phyloP scores from a whole-genome alignment of 2,797 vertebrate genomes.

The Nothura maculosa region DNA sequence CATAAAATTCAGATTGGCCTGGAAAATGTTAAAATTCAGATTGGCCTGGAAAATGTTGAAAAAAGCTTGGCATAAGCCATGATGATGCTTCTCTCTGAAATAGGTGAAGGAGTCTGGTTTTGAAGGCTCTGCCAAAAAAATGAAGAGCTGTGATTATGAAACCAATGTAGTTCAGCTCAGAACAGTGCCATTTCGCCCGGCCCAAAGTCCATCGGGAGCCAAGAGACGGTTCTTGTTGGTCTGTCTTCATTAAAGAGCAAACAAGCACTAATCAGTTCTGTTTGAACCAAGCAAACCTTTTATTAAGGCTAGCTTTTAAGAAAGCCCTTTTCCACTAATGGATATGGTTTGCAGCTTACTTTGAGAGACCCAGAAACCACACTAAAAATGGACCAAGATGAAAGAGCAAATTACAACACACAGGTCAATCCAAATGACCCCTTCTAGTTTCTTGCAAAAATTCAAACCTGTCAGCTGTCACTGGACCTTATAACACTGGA shows the following conservation, averaged over 20 bases:
- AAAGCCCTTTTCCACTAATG: neutral
- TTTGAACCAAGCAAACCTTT: neutral
- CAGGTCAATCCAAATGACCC: neutral
- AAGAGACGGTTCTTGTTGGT: neutral
- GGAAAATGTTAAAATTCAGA: neutral
- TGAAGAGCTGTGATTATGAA: neutral
- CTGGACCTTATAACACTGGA: neutral
- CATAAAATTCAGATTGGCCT: neutral
- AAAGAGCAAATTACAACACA: neutral
- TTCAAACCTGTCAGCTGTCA: neutral
- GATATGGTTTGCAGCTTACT: neutral
- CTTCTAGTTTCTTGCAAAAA: neutral
- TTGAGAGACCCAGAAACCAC: neutral
- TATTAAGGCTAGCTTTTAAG: neutral
- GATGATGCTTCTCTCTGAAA: neutral
- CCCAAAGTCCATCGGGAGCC: neutral
- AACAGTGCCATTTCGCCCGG: fast-evolving
- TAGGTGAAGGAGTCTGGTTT: neutral
- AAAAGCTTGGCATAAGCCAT: neutral
- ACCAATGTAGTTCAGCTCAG: neutral
- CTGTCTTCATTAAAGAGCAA: neutral
- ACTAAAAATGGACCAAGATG: neutral
- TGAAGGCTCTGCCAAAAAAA: conserved; percentile 2
- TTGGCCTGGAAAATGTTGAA: neutral
- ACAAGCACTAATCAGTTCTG: neutral